Base-by-base conservation (phyloP, 2,113 vertebrate genomes). In the Numida meleagris region DNA sequence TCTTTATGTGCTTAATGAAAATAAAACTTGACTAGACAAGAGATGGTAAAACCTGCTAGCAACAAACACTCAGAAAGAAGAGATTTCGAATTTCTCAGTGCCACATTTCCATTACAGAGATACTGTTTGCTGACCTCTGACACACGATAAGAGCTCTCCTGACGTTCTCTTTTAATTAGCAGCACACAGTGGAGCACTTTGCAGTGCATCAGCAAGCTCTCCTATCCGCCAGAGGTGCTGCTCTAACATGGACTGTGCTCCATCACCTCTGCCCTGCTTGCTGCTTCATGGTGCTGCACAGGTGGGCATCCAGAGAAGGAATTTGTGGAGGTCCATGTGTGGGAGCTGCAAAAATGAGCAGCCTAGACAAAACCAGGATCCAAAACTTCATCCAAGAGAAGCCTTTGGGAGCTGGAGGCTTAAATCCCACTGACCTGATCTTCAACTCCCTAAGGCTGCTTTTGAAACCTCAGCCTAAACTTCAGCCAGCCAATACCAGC, bases 251-350 rank as follows among this genome's bases (percentile, higher is more conserved):
- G 19, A 12, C 15, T 59, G 33, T 65, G 50, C 51, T 34, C 7
- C 53, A 43, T 17, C 10, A 2, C 13, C 7, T 63, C 6, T 29
- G 78, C 55, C 50, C 58, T 29, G 29, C 48, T 58, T 0, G 0
- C 55, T 66, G 36, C 31, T 90, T 70, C 1, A 2, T 12, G 9
- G 13, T 0, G 5, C 45, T 27, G n/a, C 75, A 19, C 31, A 38
- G 50, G 25, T 33, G 63, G 25, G 38, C 3, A 0, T 67, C 46
- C 84, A 36, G 58, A 1, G 0, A 75, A 27, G 77, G 57, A 72
- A 57, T 29, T n/a, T 2, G 40, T 5, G 31, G 65, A 62, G 12
- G 17, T 75, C 34, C 57, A 50, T 0, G 0, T 45, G 40, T 1
- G 1, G 76, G 51, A 51, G 73, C 46, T 38, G 61, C 1, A 2